Evolutionary conservation across 2,797 vertebrate species (phyloP).

Genomic region (Diplodus puntazzo): DNA sequence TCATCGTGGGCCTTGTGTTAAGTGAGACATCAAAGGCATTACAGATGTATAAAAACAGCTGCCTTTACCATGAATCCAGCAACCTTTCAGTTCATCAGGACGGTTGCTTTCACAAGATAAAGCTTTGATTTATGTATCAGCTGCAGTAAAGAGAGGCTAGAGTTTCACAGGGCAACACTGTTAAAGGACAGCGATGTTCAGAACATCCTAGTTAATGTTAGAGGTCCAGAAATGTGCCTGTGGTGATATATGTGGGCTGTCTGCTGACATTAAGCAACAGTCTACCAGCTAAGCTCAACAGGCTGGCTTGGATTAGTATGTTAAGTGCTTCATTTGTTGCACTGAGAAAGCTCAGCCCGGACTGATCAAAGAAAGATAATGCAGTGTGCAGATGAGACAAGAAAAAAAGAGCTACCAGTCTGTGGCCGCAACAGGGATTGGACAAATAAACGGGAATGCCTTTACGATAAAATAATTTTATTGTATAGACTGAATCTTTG

Average conservation of each 20-base stretch:
- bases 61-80: slow-evolving; percentile 32
- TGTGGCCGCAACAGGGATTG: neutral
- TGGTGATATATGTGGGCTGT: slow-evolving; percentile 52
- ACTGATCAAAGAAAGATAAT: slow-evolving; percentile 45
- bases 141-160: slow-evolving; percentile 42
- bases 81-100: slow-evolving; percentile 41
- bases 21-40: slow-evolving; percentile 46
- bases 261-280: slow-evolving; percentile 49
- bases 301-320: slow-evolving; percentile 61
- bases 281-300: slow-evolving; percentile 40
- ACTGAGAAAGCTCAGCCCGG: slow-evolving; percentile 24
- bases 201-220: slow-evolving; percentile 44
- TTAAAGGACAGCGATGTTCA: slow-evolving; percentile 30
- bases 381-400: neutral
- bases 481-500: too few relatives aligned
- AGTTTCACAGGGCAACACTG: slow-evolving; percentile 51
- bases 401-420: neutral
- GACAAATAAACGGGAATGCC: slow-evolving; percentile 8
- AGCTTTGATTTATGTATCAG: slow-evolving; percentile 43
- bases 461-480: neutral
- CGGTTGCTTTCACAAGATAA: slow-evolving; percentile 49
- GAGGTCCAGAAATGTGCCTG: slow-evolving; percentile 39
- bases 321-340: slow-evolving; percentile 57
- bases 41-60: slow-evolving; percentile 33
- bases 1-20: slow-evolving; percentile 32